Percentiles rank a stretch among this genome's conserved stretches.
phyloP scores from a whole-genome alignment of 2,113 vertebrate genomes.

The Chaetorhynchus papuensis region DNA sequence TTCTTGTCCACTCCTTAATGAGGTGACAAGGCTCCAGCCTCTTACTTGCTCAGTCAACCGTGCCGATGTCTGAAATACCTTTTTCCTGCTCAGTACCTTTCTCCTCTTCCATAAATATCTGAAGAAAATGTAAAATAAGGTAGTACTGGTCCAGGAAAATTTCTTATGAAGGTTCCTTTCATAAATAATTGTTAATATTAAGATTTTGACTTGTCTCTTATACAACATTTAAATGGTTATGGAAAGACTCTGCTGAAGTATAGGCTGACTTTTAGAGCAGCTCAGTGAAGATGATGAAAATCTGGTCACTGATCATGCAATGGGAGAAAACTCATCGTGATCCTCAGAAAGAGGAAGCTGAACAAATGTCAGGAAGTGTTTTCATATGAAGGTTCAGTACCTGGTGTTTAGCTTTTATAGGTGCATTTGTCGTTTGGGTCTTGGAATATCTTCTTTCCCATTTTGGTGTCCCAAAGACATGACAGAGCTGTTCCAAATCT shows the following conservation, averaged over 20 bases:
- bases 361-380: not conserved
- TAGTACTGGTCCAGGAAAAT: not conserved
- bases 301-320: not conserved
- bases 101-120: not conserved
- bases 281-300: not conserved
- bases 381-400: not conserved
- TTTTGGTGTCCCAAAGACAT: not conserved
- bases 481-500: not conserved
- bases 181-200: not conserved
- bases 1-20: not conserved
- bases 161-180: not conserved
- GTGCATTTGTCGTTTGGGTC: not conserved
- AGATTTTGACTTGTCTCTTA: not conserved
- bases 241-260: not conserved
- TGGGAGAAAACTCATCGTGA: not conserved
- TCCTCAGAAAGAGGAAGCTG: not conserved
- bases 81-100: not conserved
- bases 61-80: not conserved
- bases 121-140: not conserved
- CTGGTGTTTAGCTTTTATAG: not conserved
- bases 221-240: not conserved
- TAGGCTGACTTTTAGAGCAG: not conserved
- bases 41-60: not conserved
- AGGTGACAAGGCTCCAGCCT: not conserved
- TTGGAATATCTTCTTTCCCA: not conserved